These are phyloP conservation scores for Calliphora vomitoria DNA, from an alignment of 2,888 invertebrate species.

Conservation along the genomic window DNA sequence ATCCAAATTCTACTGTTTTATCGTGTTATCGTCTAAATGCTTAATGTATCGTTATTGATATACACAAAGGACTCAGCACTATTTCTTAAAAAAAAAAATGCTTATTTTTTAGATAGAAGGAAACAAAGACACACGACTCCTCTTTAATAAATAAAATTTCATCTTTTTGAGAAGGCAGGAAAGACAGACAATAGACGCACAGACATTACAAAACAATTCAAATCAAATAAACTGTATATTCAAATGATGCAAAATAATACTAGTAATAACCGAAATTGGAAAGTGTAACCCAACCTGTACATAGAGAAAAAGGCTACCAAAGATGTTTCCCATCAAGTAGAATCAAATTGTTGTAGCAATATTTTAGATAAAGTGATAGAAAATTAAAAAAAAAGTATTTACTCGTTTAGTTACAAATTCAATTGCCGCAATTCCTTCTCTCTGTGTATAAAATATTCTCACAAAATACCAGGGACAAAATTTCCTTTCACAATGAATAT, in stretches of 20 bases:
- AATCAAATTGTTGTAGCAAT: too few species aligned
- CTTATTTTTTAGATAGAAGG: not conserved
- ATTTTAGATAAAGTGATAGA: too few species aligned
- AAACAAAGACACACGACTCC: not conserved
- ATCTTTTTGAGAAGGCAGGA: not conserved
- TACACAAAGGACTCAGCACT: not conserved
- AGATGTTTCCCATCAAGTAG: too few species aligned
- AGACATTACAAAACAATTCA: not conserved
- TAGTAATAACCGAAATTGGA: not conserved
- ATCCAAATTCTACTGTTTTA: not conserved
- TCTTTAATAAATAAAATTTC: not conserved
- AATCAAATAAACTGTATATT: conserved; percentile 5
- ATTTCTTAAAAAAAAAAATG: not conserved
- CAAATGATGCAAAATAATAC: not conserved
- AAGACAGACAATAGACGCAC: too few species aligned
- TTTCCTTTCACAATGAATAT: not conserved
- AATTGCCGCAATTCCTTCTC: too few species aligned
- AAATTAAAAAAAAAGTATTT: too few species aligned
- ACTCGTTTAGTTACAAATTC: too few species aligned
- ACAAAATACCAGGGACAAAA: not conserved
- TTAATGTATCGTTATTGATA: not conserved
- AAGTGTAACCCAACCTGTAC: not conserved
- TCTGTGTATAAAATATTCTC: not conserved
- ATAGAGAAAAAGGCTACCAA: too few species aligned
- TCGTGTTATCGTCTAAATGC: not conserved